Evolutionary conservation across 1,140 invertebrate species (phyloP).

Genomic region (Aphelenchoides avenae): DNA sequence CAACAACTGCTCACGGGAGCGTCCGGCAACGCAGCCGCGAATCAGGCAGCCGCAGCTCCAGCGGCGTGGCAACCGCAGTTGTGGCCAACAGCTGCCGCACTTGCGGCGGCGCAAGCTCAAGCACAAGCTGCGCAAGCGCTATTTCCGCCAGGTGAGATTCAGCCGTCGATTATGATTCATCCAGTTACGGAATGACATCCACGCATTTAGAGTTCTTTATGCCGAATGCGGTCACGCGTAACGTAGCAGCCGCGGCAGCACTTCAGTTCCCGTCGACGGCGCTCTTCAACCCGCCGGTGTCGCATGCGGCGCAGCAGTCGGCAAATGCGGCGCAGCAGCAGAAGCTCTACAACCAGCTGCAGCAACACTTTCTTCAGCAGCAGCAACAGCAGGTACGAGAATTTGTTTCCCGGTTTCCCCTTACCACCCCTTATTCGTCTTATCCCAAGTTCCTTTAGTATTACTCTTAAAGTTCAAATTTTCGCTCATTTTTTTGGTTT

Average conservation of each 20-base stretch:
- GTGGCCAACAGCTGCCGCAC: slow-evolving; percentile 13
- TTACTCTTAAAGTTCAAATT: neutral
- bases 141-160: slow-evolving; percentile 11
- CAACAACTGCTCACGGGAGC: neutral
- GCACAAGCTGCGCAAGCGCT: neutral
- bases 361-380: slow-evolving; percentile 12
- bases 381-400: slow-evolving; percentile 15
- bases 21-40: neutral
- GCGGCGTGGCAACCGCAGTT: too few species aligned
- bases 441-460: neutral
- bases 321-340: slow-evolving; percentile 7
- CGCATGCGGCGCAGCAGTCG: neutral
- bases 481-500: too few species aligned
- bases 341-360: slow-evolving; percentile 9
- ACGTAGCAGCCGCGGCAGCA: slow-evolving; percentile 7
- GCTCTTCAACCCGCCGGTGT: slow-evolving; percentile 6
- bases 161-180: too few species aligned
- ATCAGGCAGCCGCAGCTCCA: neutral
- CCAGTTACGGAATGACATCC: too few species aligned
- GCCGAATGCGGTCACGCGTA: slow-evolving; percentile 8
- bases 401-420: neutral
- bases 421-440: neutral
- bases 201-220: too few species aligned
- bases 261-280: slow-evolving; percentile 15
- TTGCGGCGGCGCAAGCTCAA: slow-evolving; percentile 12